Conservation (phyloP, 2,113 vertebrate genomes). For the Microcebus ravelobensis region DNA sequence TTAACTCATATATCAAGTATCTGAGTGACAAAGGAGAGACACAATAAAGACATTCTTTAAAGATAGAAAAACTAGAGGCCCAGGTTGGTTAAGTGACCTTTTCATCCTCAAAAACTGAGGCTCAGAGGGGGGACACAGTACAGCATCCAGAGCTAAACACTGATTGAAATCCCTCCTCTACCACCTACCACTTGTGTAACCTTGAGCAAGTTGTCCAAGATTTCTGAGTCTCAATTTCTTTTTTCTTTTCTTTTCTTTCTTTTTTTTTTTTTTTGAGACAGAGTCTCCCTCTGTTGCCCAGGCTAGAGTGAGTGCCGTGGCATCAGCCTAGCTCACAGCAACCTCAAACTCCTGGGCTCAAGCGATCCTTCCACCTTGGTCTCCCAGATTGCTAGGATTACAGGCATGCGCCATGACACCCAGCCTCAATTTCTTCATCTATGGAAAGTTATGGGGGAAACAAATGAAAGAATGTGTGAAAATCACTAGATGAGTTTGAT, state of each 20-base stretch:
- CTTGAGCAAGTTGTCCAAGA: not conserved
- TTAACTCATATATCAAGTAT: conserved; percentile 36
- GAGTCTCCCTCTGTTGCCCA: no score
- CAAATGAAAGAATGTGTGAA: not conserved
- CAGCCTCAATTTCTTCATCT: not conserved
- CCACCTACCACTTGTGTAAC: not conserved
- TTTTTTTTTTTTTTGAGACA: no score
- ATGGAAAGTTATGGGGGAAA: not conserved
- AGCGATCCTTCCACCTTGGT: no score
- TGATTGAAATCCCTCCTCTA: not conserved
- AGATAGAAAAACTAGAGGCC: not conserved
- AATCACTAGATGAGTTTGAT: not conserved
- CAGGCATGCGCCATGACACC: no score
- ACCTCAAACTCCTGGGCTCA: no score
- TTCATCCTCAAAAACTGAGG: not conserved
- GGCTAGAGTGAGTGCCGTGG: no score
- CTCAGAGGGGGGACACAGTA: no score
- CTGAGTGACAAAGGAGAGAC: conserved; percentile 23
- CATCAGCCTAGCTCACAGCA: no score
- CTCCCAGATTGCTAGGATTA: no score
- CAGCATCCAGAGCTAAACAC: not conserved
- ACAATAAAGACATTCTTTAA: not conserved
- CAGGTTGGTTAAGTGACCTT: not conserved
- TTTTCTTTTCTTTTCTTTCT: no score
- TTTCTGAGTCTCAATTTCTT: not conserved